phyloP scores from a whole-genome alignment of 2,797 vertebrate species.

The Micrastur ruficollis region DNA sequence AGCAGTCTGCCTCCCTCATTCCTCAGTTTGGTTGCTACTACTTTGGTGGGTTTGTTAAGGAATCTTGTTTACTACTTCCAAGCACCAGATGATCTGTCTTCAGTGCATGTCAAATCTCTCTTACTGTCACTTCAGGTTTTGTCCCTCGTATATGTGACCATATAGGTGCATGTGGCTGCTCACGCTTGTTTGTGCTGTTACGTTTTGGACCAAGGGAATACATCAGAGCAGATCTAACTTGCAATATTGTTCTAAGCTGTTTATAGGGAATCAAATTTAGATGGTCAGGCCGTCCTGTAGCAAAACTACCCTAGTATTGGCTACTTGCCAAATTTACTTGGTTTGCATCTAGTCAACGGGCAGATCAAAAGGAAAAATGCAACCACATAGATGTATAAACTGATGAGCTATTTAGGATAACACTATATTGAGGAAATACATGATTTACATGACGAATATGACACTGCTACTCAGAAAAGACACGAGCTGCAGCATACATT shows the following conservation, averaged over 20 bases:
- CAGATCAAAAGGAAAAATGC: neutral
- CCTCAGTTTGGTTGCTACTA: neutral
- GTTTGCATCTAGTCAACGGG: neutral
- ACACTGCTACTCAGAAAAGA: neutral
- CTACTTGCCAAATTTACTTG: neutral
- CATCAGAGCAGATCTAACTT: neutral
- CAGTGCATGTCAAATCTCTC: neutral
- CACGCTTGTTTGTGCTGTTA: neutral
- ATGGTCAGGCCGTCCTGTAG: neutral
- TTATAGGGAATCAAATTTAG: neutral
- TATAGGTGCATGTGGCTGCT: neutral
- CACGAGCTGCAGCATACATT: neutral
- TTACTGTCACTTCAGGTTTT: neutral
- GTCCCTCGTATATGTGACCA: neutral
- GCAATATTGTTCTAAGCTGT: neutral
- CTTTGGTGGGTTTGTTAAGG: neutral
- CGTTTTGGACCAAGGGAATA: neutral
- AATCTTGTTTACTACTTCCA: neutral
- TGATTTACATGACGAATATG: neutral
- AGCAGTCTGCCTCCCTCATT: neutral
- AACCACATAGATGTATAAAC: neutral
- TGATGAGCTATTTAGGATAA: neutral
- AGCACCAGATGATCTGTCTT: neutral
- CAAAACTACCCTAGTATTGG: neutral
- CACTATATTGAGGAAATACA: neutral